phyloP scores from a whole-genome alignment of 2,797 vertebrate genomes.

The Darevskia mixta region DNA sequence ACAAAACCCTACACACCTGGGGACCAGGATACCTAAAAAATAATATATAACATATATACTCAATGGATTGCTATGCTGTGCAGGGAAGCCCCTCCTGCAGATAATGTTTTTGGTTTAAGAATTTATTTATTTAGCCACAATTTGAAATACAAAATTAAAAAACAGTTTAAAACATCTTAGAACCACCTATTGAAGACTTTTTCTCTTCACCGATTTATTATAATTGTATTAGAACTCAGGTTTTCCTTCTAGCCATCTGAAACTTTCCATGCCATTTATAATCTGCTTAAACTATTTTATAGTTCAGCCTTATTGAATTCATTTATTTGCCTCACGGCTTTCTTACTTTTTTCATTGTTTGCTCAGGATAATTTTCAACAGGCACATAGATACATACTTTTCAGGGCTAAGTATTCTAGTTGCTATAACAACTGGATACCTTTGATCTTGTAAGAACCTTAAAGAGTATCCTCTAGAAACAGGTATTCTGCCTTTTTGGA shows the following conservation, averaged over 20 bases:
- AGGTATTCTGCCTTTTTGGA: neutral
- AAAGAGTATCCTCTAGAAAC: conserved; percentile 58
- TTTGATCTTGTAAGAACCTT: conserved; percentile 59
- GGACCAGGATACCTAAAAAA: too few species aligned
- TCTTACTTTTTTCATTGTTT: conserved; percentile 63
- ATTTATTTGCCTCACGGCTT: conserved; percentile 46
- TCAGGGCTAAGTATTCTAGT: conserved; percentile 44
- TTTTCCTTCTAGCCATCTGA: conserved; percentile 48
- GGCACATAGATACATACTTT: conserved; percentile 49
- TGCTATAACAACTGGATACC: conserved; percentile 49
- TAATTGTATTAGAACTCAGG: conserved; percentile 40
- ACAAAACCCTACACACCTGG: too few species aligned
- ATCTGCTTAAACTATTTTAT: conserved; percentile 55
- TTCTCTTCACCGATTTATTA: conserved; percentile 31
- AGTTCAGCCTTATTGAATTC: conserved; percentile 33
- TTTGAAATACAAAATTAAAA: too few species aligned
- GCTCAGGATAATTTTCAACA: conserved; percentile 51
- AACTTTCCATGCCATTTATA: conserved; percentile 30
- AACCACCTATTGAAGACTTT: too few species aligned
- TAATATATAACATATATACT: too few species aligned
- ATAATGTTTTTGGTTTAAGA: too few species aligned
- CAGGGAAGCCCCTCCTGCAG: too few species aligned
- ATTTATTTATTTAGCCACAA: too few species aligned
- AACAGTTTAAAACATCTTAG: too few species aligned
- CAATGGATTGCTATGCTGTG: too few species aligned